Evolutionary conservation across 1,140 invertebrate species (phyloP).

Genomic region (Cotesia chilonis): DNA sequence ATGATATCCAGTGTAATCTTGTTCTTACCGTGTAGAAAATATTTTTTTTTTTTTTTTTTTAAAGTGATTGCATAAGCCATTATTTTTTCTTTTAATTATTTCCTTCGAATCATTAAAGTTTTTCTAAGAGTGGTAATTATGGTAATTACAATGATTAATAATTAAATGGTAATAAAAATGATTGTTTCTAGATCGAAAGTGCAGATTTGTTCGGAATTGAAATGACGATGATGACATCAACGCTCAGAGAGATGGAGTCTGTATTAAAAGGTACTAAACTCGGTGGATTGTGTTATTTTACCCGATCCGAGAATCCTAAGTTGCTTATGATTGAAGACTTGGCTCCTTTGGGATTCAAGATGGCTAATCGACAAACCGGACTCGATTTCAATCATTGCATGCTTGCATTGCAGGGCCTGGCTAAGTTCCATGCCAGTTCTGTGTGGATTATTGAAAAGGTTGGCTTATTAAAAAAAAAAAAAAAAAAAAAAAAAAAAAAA

Average conservation of each 20-base stretch:
- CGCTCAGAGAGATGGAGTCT: constrained; percentile 55
- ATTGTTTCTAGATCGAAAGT: constrained; percentile 43
- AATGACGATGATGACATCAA: constrained; percentile 56
- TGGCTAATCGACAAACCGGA: constrained; percentile 66
- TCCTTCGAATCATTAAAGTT: too few relatives aligned
- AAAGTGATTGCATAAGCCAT: too few relatives aligned
- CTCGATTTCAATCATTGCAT: constrained; percentile 65
- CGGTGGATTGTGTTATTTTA: constrained; percentile 50
- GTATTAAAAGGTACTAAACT: constrained; percentile 42
- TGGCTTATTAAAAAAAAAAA: too few relatives aligned
- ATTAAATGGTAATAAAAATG: too few relatives aligned
- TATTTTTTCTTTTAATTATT: too few relatives aligned
- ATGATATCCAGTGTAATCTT: too few relatives aligned
- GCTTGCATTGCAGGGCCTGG: constrained; percentile 67
- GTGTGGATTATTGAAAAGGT: constrained; percentile 66
- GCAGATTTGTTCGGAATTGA: constrained; percentile 53
- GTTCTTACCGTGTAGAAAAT: too few relatives aligned
- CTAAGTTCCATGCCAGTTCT: constrained; percentile 69
- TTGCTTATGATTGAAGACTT: constrained; percentile 69
- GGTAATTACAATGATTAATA: too few relatives aligned
- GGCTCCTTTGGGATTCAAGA: constrained; percentile 63
- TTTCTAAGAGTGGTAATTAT: too few relatives aligned
- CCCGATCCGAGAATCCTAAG: constrained; percentile 53
- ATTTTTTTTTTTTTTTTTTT: too few relatives aligned
- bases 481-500: too few relatives aligned